These are phyloP conservation scores for Babylonia areolata DNA, from an alignment of 1,140 invertebrate species.

Conservation along the genomic window DNA sequence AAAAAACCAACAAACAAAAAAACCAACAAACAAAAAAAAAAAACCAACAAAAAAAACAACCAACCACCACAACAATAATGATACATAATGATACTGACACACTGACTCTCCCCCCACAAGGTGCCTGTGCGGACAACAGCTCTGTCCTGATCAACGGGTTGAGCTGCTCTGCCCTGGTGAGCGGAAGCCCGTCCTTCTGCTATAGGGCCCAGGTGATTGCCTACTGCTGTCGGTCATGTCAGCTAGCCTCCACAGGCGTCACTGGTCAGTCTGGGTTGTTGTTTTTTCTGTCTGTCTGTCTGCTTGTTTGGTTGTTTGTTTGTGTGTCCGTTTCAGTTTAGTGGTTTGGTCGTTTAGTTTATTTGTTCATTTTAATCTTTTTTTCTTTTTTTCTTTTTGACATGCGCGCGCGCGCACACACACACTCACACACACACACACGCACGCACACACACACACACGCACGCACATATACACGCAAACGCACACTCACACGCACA, in stretches of 20 bases:
- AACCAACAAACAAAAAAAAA: no score
- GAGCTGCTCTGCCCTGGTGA: not conserved
- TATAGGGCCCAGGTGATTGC: not conserved
- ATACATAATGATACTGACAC: no score
- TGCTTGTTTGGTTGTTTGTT: not conserved
- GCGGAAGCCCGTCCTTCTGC: not conserved
- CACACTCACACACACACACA: slow-evolving; percentile 16
- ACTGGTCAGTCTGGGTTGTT: not conserved
- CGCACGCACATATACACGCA: slow-evolving; percentile 3
- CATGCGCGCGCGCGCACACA: no score
- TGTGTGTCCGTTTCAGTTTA: not conserved
- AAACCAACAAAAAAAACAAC: no score
- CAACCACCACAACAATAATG: no score
- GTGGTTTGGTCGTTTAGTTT: not conserved
- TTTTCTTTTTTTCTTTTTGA: no score
- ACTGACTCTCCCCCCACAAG: not conserved
- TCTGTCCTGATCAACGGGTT: not conserved
- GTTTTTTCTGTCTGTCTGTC: not conserved
- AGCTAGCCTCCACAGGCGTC: not conserved
- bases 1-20: no score
- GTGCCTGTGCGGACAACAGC: not conserved
- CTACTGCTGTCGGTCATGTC: not conserved
- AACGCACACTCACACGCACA: not conserved
- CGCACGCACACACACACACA: slow-evolving; percentile 15
- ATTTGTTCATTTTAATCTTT: no score